A percentile compares a stretch with the other conserved stretches of the same genome.
These are phyloP conservation scores for Lasioglossum figueresi DNA, from an alignment of 2,888 invertebrate genomes.

Conservation along the genomic window DNA sequence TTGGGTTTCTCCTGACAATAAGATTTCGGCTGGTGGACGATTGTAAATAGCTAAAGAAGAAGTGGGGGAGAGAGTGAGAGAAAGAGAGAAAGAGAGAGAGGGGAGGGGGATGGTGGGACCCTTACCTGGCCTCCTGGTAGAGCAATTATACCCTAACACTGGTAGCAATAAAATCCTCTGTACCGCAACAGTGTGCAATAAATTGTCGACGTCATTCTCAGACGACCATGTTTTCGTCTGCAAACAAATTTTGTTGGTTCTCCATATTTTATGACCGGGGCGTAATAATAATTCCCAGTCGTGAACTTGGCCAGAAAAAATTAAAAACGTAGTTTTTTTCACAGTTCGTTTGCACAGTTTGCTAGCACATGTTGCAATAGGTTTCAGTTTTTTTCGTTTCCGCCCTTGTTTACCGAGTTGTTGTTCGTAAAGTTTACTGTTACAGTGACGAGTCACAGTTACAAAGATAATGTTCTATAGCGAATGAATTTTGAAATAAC, in stretches of 20 bases:
- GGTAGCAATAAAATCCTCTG: slow-evolving; percentile 42
- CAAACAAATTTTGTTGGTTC: neutral
- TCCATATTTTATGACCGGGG: neutral
- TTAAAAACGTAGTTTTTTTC: neutral
- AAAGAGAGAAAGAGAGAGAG: too few species aligned
- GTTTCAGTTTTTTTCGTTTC: neutral
- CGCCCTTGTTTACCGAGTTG: neutral
- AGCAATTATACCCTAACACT: slow-evolving; percentile 47
- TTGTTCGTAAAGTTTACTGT: neutral
- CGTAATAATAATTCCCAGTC: neutral
- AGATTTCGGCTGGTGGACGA: neutral
- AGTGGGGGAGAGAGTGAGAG: too few species aligned
- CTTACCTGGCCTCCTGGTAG: slow-evolving; percentile 37
- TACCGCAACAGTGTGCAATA: slow-evolving; percentile 49
- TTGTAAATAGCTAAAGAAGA: neutral
- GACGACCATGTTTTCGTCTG: neutral
- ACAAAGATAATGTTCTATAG: neutral
- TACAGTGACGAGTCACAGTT: neutral
- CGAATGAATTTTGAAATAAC: neutral
- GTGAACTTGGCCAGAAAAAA: neutral
- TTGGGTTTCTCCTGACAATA: slow-evolving; percentile 7
- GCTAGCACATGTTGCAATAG: neutral
- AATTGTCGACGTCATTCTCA: slow-evolving; percentile 31
- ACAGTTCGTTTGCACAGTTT: neutral
- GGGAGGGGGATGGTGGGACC: neutral